Percentiles rank a stretch among this genome's conserved stretches.
phyloP scores from a whole-genome alignment of 2,888 invertebrate genomes.

The Apantesis nais region DNA sequence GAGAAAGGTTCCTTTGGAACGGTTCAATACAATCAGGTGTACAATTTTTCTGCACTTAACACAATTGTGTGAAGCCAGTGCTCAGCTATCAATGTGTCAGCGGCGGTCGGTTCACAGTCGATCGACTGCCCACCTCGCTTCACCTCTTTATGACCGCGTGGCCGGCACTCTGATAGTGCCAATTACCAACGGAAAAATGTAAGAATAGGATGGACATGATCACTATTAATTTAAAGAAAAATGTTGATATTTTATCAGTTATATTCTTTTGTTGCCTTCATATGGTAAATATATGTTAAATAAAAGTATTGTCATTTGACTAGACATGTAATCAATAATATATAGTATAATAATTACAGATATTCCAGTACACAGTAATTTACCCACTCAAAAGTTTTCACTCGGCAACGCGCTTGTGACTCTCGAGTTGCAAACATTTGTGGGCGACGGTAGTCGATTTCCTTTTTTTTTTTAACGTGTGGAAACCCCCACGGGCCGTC shows the following conservation, averaged over 20 bases:
- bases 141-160: slow-evolving; percentile 76
- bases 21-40: slow-evolving; percentile 10
- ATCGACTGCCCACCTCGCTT: slow-evolving; percentile 69
- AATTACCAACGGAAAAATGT: slow-evolving; percentile 65
- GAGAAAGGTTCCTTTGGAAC: neutral
- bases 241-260: neutral
- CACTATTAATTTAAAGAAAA: neutral
- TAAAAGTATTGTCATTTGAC: no score
- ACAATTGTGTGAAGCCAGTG: slow-evolving; percentile 17
- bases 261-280: no score
- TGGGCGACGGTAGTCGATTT: no score
- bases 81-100: slow-evolving; percentile 23
- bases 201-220: slow-evolving; percentile 51
- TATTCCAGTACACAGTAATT: no score
- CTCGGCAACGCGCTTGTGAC: no score
- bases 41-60: slow-evolving; percentile 14
- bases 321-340: no score
- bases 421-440: no score
- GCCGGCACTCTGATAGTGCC: slow-evolving; percentile 75
- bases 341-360: no score
- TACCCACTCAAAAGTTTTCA: no score
- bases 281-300: no score
- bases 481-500: no score
- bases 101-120: slow-evolving; percentile 57
- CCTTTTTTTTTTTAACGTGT: no score